Evolutionary conservation across 2,888 invertebrate genomes (phyloP).

Genomic region (Drosophila koepferae): DNA sequence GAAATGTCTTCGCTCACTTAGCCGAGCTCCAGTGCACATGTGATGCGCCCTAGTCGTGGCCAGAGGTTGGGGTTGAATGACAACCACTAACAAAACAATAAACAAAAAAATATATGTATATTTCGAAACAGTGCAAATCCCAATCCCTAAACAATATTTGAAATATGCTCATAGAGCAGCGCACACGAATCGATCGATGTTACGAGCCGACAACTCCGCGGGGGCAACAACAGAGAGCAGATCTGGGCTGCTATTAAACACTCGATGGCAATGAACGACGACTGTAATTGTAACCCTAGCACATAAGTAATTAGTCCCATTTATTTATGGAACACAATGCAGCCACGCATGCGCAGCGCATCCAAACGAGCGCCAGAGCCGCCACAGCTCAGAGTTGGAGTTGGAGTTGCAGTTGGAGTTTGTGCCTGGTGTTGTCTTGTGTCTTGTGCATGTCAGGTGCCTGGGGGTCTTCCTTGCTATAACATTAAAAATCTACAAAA

Average conservation of each 20-base stretch:
- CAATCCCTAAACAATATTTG: constrained; percentile 39
- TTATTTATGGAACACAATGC: constrained; percentile 65
- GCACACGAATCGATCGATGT: constrained; percentile 33
- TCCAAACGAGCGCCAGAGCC: neutral
- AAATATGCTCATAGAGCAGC: constrained; percentile 7
- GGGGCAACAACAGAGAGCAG: constrained; percentile 53
- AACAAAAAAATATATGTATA: constrained; percentile 37
- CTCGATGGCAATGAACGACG: constrained; percentile 47
- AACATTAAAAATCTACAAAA: constrained; percentile 40
- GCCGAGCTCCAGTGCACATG: constrained; percentile 25
- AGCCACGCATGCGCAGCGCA: constrained; percentile 64
- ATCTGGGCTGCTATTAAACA: constrained; percentile 51
- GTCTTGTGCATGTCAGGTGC: constrained; percentile 68
- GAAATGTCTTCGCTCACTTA: constrained; percentile 28
- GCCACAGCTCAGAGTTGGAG: constrained; percentile 3
- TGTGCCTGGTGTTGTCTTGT: constrained; percentile 15
- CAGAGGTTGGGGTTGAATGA: constrained; percentile 17
- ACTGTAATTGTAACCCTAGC: constrained; percentile 72
- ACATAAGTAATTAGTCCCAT: constrained; percentile 72
- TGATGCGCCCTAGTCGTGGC: constrained; percentile 9
- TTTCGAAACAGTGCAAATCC: constrained; percentile 52
- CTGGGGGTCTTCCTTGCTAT: constrained; percentile 69
- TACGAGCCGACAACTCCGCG: constrained; percentile 53
- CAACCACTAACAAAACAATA: constrained; percentile 55
- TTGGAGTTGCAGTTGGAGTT: neutral